Evolutionary conservation across 2,888 invertebrate species (phyloP).

Genomic region (Cephus pygmeus): DNA sequence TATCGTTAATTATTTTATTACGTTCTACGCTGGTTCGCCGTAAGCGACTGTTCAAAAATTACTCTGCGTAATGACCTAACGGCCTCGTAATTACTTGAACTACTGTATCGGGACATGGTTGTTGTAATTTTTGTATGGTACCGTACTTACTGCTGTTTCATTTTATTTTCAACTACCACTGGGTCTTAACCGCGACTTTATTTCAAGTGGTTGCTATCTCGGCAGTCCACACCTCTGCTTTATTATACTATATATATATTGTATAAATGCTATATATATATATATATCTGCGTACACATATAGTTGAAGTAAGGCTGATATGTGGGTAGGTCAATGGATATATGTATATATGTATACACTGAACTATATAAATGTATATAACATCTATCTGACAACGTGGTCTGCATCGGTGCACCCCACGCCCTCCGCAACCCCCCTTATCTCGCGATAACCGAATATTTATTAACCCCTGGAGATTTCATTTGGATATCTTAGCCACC

Average conservation of each 20-base stretch:
- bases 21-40: neutral
- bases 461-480: slow-evolving; percentile 53
- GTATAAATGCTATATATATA: no score
- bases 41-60: neutral
- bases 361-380: slow-evolving; percentile 6
- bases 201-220: slow-evolving; percentile 40
- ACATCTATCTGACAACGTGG: neutral
- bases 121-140: no score
- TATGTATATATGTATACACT: slow-evolving; percentile 5
- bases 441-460: slow-evolving; percentile 53
- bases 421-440: slow-evolving; percentile 28
- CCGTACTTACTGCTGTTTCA: neutral
- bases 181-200: slow-evolving; percentile 3
- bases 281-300: neutral
- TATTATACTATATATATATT: slow-evolving; percentile 33
- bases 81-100: no score
- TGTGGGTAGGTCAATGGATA: slow-evolving; percentile 1
- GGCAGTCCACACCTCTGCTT: slow-evolving; percentile 42
- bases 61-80: neutral
- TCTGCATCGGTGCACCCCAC: slow-evolving; percentile 7
- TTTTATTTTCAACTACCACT: neutral
- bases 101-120: no score
- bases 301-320: slow-evolving; percentile 10
- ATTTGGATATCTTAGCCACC: slow-evolving; percentile 44
- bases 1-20: neutral